Evolutionary conservation across 92 coral and sea anemone genomes (phyloP).

Genomic region (Siderastrea radians): DNA sequence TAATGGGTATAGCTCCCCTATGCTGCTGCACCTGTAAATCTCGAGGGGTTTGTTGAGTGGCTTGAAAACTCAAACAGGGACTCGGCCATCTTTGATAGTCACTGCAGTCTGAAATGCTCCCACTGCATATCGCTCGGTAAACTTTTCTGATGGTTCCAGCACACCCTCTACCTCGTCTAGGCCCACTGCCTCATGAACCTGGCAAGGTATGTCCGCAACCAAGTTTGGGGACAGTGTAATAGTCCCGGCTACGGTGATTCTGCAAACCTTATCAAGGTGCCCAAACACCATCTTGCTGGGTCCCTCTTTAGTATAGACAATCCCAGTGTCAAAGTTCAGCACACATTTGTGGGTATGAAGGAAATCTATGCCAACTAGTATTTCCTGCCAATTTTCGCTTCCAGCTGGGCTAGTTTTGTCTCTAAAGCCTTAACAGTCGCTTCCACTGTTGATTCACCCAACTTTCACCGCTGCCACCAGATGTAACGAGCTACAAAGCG

Average conservation of each 20-base stretch:
- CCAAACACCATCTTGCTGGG: too few relatives aligned
- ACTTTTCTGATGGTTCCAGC: slow-evolving; percentile 24
- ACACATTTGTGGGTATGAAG: not conserved
- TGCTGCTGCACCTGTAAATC: slow-evolving; percentile 35
- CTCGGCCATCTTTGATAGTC: slow-evolving; percentile 21
- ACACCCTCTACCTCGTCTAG: not conserved
- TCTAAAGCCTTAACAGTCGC: too few relatives aligned
- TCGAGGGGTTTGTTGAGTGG: slow-evolving; percentile 26
- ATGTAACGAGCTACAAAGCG: too few relatives aligned
- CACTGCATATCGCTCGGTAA: slow-evolving; percentile 27
- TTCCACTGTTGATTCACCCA: too few relatives aligned
- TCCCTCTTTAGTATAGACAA: not conserved
- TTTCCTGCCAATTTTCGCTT: slow-evolving; percentile 7
- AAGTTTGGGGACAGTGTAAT: slow-evolving; percentile 28
- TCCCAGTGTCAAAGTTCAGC: not conserved
- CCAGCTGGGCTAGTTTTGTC: slow-evolving; percentile 30
- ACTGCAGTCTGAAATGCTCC: slow-evolving; percentile 36
- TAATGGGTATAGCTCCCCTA: not conserved
- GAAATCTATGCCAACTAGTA: slow-evolving; percentile 16
- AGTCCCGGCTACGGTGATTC: slow-evolving; percentile 39
- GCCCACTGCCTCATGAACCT: not conserved
- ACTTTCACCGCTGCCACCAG: too few relatives aligned
- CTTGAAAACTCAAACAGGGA: slow-evolving; percentile 35
- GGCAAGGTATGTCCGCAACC: slow-evolving; percentile 28
- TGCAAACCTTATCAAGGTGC: not conserved